These are phyloP conservation scores for Ganaspis brasiliensis DNA, from an alignment of 2,888 invertebrate genomes.

Conservation along the genomic window DNA sequence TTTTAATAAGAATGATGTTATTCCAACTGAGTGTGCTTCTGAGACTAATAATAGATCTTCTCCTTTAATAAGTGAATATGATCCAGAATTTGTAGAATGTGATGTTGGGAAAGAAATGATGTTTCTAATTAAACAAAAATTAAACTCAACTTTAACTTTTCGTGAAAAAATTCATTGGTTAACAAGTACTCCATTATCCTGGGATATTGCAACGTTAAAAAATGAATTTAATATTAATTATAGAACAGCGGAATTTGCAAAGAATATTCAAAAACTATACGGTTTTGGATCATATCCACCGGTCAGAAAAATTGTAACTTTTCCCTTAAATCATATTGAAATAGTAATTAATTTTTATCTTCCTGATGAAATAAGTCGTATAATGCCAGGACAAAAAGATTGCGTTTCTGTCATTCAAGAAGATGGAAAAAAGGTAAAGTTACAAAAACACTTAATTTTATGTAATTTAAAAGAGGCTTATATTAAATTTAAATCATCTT, in stretches of 20 bases:
- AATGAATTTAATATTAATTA: neutral
- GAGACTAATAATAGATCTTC: too few relatives aligned
- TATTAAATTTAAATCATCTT: too few relatives aligned
- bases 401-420: neutral
- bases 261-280: neutral
- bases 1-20: too few relatives aligned
- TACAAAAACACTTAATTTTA: neutral
- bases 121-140: too few relatives aligned
- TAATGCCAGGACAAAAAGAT: neutral
- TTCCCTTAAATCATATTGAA: neutral
- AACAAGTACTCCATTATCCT: too few relatives aligned
- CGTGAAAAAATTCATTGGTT: too few relatives aligned
- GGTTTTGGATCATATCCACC: constrained; percentile 11
- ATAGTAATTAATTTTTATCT: neutral
- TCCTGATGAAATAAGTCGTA: neutral
- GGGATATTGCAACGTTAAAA: too few relatives aligned
- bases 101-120: too few relatives aligned
- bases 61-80: too few relatives aligned
- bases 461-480: neutral
- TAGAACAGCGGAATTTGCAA: neutral
- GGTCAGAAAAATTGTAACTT: neutral
- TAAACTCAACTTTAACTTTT: too few relatives aligned
- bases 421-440: neutral
- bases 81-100: too few relatives aligned
- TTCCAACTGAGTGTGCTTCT: too few relatives aligned